Base-by-base conservation (phyloP, 2,113 vertebrate genomes). In the Romanogobio albipinnatus region DNA sequence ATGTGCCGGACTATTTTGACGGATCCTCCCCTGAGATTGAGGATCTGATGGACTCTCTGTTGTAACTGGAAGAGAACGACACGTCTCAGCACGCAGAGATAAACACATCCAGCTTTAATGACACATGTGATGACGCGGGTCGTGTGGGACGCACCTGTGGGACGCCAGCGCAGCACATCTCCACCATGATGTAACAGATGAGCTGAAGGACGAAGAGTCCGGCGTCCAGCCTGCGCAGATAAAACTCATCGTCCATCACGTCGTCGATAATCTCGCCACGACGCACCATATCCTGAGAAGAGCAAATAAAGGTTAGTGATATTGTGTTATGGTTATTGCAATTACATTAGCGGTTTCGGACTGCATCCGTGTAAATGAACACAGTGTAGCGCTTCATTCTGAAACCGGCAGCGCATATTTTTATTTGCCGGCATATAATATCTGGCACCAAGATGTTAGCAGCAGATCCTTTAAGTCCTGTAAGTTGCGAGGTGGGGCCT, bases 101-200 rank as follows among this genome's bases (percentile, higher is more conserved):
- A 22, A 66, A 22, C 8, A 5, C 59, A 14, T 5, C 4, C 10
- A 22, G n/a, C 49, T 45, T 74, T 1, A 17, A 2, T 11, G 3
- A 10, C 17, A 2, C 24, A 19, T 56, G 49, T 43, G 11, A 70
- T 0, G 33, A 17, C 5, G 15, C 5, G 51, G 14, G 51, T 53
- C 1, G 15, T 53, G 51, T 56, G 33, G 2, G 10, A 2, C 4
- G 9, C 36, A 99, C 98, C 96, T 98, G 98, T 68, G 97, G 91
- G 79, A 99, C 94, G 0, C 91, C 97, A 10, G 97, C 96, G 39
- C 95, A 98, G 86, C 96, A 97, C 93, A 98, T 98, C 93, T 99
- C 98, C 0, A 99, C 97, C 97, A 98, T 99, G 91, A 99, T 96
- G 90, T 99, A 99, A 89, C 97, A 98, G 81, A 99, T 94, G 85